Conservation (phyloP, 2,888 invertebrate species). For the Acanthoscelides obtectus region DNA sequence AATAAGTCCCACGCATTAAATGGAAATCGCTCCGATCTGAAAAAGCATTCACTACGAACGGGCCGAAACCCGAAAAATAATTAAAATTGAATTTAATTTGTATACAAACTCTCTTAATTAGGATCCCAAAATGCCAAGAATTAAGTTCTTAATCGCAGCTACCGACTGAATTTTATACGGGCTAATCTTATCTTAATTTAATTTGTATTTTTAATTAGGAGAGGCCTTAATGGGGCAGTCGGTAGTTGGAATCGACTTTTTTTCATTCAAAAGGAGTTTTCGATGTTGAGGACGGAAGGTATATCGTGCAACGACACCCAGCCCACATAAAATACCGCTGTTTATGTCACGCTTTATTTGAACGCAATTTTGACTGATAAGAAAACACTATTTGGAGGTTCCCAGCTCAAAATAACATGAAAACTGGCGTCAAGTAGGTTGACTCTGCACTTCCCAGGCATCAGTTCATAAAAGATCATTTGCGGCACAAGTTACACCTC, state of each 20-base stretch:
- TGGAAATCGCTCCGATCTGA: neutral
- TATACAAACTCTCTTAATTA: constrained; percentile 37
- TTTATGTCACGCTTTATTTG: neutral
- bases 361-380: neutral
- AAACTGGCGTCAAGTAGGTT: no score
- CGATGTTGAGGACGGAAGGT: neutral
- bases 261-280: neutral
- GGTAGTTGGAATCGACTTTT: neutral
- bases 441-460: no score
- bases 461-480: no score
- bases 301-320: neutral
- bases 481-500: no score
- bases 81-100: constrained; percentile 31
- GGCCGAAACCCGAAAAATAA: neutral
- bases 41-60: neutral
- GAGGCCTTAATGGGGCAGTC: constrained; percentile 20
- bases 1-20: neutral
- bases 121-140: constrained; percentile 32
- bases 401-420: no score
- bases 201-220: constrained; percentile 40
- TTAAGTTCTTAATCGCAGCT: constrained; percentile 37
- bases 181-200: constrained; percentile 34
- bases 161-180: constrained; percentile 27
- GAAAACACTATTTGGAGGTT: no score
- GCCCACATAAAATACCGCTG: neutral